Base-by-base conservation (phyloP, 2,797 vertebrate species). In the Darevskia mixta region DNA sequence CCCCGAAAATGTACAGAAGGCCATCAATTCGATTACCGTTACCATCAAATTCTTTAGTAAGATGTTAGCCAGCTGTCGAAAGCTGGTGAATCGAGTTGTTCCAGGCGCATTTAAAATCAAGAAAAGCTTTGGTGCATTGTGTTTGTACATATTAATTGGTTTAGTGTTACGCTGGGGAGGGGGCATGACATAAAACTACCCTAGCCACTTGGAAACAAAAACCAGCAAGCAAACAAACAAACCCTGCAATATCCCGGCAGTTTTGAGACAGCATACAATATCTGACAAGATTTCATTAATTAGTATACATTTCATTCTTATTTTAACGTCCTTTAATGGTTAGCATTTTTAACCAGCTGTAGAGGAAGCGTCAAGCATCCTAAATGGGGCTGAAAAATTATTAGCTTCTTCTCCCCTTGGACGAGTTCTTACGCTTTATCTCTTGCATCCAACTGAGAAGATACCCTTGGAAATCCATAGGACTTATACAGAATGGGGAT, bases 401-500 rank as follows among this genome's bases (percentile, higher is more conserved):
- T 79, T 93, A 95, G 83, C 88, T 91, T 89, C 88, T 82, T 91
- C 58, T 49, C 92, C 58, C 80, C 92, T 93, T 87, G 85, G 86
- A 90, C 80, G 89, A 82, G 61, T 92, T 93, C 89, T 75, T 1
- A 0, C 75, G 83, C 91, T 93, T 95, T 93, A 92, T 92, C 13
- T 15, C 88, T 91, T 76, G 82, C 92, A 91, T 92, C 88, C 88
- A 82, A 92, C 89, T 92, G 86, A 93, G 64, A 35, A 94, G 90
- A 90, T 87, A 89, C 86, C 83, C 93, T 92, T 92, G 92, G 91
- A 94, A 91, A 82, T 91, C 89, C 71, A 1, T 4, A 73, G 90
- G 86, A 89, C 92, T 92, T 92, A 86, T 88, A 72, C 72, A 72
- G 91, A 82, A 17, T 29, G 38, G 83, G 79, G 82, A 90, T 88